Conservation (phyloP, 2,113 vertebrate genomes). For the Copsychus sechellarum region DNA sequence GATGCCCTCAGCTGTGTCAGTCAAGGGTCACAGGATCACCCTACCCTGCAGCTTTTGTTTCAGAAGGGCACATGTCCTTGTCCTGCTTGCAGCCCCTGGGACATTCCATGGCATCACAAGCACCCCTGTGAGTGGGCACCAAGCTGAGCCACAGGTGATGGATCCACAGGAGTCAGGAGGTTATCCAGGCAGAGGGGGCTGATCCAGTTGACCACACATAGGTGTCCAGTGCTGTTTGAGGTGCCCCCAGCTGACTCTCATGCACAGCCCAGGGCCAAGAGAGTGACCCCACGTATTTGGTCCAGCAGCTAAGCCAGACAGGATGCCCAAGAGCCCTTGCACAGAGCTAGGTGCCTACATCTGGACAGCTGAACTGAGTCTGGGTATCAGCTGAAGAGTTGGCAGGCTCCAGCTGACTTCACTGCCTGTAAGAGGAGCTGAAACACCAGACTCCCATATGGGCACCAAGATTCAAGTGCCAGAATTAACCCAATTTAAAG, state of each 20-base stretch:
- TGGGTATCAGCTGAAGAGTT: neutral
- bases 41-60: neutral
- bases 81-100: neutral
- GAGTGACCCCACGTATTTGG: neutral
- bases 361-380: neutral
- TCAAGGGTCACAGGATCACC: neutral
- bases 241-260: neutral
- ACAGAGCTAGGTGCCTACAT: neutral
- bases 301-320: neutral
- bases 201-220: neutral
- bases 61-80: neutral
- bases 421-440: neutral
- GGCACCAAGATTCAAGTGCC: neutral
- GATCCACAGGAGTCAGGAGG: neutral
- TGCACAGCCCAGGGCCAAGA: neutral
- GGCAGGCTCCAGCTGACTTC: neutral
- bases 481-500: neutral
- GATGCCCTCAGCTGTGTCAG: neutral
- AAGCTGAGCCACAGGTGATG: neutral
- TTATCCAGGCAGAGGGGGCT: accelerated
- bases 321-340: accelerated
- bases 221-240: neutral
- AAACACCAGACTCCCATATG: neutral
- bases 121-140: neutral
- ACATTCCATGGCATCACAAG: neutral